These are phyloP conservation scores for Euleptes europaea DNA, from an alignment of 2,113 vertebrate genomes.

Conservation along the genomic window DNA sequence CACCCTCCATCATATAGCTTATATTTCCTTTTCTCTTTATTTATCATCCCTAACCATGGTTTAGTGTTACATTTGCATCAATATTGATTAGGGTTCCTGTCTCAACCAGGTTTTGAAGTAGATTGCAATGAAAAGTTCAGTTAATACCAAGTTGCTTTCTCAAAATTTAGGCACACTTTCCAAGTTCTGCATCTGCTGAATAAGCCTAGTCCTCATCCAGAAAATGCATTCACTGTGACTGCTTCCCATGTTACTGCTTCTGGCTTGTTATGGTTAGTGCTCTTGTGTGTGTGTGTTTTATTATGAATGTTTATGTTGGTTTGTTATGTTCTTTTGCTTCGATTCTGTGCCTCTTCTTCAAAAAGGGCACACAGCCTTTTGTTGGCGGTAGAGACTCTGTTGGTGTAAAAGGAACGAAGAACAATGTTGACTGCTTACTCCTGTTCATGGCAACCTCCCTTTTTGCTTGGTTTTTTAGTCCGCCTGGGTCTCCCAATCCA, in stretches of 20 bases:
- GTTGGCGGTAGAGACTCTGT: too few species aligned
- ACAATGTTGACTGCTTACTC: too few species aligned
- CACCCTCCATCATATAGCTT: too few species aligned
- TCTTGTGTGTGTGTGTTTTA: slow-evolving; percentile 12
- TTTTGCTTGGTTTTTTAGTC: too few species aligned
- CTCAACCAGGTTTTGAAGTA: not conserved
- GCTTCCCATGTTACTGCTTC: too few species aligned
- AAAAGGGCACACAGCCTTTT: too few species aligned
- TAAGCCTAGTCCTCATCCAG: too few species aligned
- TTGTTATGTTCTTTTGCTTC: slow-evolving; percentile 2
- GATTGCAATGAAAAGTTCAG: not conserved
- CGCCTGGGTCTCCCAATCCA: too few species aligned
- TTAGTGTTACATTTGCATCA: not conserved
- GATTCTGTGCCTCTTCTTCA: not conserved
- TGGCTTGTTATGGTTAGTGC: too few species aligned
- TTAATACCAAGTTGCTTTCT: not conserved
- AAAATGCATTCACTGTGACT: too few species aligned
- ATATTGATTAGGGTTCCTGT: not conserved
- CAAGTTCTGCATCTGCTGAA: not conserved
- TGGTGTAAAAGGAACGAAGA: too few species aligned
- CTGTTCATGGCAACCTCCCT: too few species aligned
- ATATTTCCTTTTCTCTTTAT: not conserved
- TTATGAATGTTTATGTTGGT: slow-evolving; percentile 4
- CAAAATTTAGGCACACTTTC: not conserved
- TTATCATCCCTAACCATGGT: not conserved